These are phyloP conservation scores for Ciconia stormi DNA, from an alignment of 2,113 vertebrate species.

Conservation along the genomic window DNA sequence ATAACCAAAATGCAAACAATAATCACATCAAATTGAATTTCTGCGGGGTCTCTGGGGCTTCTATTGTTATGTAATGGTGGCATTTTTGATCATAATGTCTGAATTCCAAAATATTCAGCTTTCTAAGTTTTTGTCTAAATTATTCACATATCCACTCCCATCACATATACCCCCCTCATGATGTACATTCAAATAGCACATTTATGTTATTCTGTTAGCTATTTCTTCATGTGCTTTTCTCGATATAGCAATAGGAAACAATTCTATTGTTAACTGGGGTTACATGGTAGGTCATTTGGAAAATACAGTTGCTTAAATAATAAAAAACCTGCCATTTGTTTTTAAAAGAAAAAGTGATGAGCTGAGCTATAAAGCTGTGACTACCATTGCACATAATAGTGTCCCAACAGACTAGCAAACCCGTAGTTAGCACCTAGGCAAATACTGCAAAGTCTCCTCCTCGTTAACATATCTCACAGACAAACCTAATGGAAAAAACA, in stretches of 20 bases:
- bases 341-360: background rate
- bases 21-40: background rate
- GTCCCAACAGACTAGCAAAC: background rate
- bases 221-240: background rate
- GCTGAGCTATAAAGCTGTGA: background rate
- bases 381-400: background rate
- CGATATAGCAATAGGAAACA: background rate
- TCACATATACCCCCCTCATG: background rate
- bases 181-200: background rate
- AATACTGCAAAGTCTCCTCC: background rate
- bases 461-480: background rate
- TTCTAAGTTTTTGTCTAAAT: background rate
- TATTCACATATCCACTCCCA: background rate
- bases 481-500: conserved; percentile 30
- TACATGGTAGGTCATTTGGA: background rate
- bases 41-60: background rate
- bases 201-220: background rate
- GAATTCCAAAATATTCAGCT: background rate
- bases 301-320: background rate
- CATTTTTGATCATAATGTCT: background rate
- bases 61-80: background rate
- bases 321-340: background rate
- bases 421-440: background rate
- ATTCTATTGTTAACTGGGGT: background rate
- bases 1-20: background rate